Base-by-base conservation (phyloP, 2,888 invertebrate species). In the Amphipoea lucens region DNA sequence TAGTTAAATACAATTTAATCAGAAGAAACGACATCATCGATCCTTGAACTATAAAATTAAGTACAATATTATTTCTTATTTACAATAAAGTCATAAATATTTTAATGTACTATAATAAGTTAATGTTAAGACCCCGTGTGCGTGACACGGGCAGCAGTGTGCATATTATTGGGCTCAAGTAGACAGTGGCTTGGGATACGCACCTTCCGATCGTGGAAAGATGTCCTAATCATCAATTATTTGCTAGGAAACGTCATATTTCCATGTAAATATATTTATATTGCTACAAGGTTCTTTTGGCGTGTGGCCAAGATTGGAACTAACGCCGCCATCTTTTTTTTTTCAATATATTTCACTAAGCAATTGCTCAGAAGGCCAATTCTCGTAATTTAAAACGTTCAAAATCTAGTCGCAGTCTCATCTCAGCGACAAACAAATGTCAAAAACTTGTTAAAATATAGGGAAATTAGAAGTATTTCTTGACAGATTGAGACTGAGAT, bases 41-140 rank as follows among this genome's bases (percentile, higher is more conserved):
- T 92, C 95, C 95, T 90, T 75, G 51, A 91, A 88, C 89, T 90
- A 91, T 90, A 90, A 91, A 91, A 92, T 96, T 96, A 96, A 96
- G 96, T 96, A 96, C 96, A 95, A 94, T 92, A 93, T 94, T 95
- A 94, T 91, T 92, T 94, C 94, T 94, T 96, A 96, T 96, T 95
- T 96, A 96, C 95, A 96, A 89, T 93, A 92, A 92, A 90, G 91
- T 93, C 92, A 94, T 95, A 95, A 94, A 94, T 95, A 95, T 94
- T 62, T 94, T 91, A 91, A 91, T 89, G 83, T 90, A 91, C 91
- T 93, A 94, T 86, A 78, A 95, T 95, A 95, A 95, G 92, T 96
- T 96, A 96, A 89, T 92, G 88, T 93, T 94, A 95, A 94, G 93
- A 93, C 94, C 92, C 91, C 90, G 92, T 91, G 92, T 91, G 88